Evolutionary conservation across 53 echinoderm and acorn worm species (phyloP), one percentile per base, ranked within the genome.

Genomic region (Arbacia lixula): DNA sequence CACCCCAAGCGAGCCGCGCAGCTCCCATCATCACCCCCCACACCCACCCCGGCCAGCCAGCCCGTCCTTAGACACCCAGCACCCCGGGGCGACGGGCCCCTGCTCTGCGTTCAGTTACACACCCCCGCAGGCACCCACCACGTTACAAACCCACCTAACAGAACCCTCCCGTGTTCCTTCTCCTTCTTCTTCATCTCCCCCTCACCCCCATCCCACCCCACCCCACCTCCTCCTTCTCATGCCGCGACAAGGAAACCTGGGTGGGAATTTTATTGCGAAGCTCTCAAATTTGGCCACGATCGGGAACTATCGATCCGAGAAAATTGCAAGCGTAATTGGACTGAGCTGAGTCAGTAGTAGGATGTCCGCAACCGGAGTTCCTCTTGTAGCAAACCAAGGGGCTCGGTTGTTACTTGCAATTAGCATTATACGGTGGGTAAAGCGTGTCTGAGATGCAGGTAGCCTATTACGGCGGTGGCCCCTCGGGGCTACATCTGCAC

Each of bases 381-480:
- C 62, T 29, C 50, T 63, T 46, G 29, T 81, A 34, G 41, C 43
- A 34, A 42, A 42, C 26, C 31, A 22, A 65, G 6, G 40, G 36
- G 43, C 34, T 78, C 40, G 62, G 82, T 81, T 81, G 82, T 81
- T 63, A 63, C 82, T 81, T 63, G 82, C 82, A 81, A 81, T 81
- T 81, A 81, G 64, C 82, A 81, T 81, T 81, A 81, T 81, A 63
- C 63, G 77, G 53, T 5, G 74, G 58, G 63, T 63, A 81, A 63
- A 63, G 82, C 31, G 82, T 63, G 64, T 46, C 64, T 43, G 46
- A 28, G 62, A 81, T 5, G 63, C 64, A 63, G 64, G 82, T 81
- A 81, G 43, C 46, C 64, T 62, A 81, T 81, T 81, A 81, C 82
- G 63, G 63, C 62, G 63, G 63, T 63, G 63, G n/a, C 49, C 62